phyloP scores from a whole-genome alignment of 1,140 invertebrate genomes.

The Alviniconcha marisindica region DNA sequence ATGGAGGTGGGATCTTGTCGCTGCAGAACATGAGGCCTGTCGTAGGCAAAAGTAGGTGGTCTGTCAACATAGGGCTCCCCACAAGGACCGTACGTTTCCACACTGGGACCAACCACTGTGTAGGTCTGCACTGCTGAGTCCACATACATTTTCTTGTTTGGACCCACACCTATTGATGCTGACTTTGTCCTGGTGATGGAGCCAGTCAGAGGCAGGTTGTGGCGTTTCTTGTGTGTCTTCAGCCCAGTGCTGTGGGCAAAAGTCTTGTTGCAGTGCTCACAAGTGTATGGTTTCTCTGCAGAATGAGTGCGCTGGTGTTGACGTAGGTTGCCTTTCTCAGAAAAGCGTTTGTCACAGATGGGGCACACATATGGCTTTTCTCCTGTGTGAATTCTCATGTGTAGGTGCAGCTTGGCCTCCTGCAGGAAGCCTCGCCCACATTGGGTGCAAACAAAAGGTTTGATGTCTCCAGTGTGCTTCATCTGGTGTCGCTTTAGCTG shows the following conservation, averaged over 20 bases:
- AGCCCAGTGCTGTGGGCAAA: conserved; percentile 37
- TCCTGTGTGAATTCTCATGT: conserved; percentile 37
- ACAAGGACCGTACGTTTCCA: conserved; percentile 30
- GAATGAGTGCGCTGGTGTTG: conserved; percentile 35
- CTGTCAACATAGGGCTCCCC: conserved; percentile 24
- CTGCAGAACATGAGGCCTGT: conserved; percentile 33
- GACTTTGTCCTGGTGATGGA: background rate
- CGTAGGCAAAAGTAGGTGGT: conserved; percentile 32
- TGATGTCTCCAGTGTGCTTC: conserved; percentile 35
- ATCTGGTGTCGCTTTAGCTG: conserved; percentile 36
- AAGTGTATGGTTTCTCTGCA: conserved; percentile 35
- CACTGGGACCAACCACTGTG: conserved; percentile 30
- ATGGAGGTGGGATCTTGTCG: conserved; percentile 22
- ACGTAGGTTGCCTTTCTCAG: conserved; percentile 33
- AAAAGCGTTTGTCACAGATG: conserved; percentile 37
- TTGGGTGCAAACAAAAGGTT: conserved; percentile 32
- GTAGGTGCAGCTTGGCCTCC: conserved; percentile 29
- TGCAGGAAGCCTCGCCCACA: conserved; percentile 30
- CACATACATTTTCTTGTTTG: conserved; percentile 37
- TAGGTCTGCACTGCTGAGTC: conserved; percentile 33
- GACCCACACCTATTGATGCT: background rate
- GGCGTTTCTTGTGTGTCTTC: conserved; percentile 26
- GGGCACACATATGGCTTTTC: conserved; percentile 32
- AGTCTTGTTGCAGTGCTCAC: conserved; percentile 37
- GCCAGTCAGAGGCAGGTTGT: conserved; percentile 20